A percentile compares a stretch with the other conserved stretches of the same genome.
Conservation (phyloP, 2,113 vertebrate species). For the Dryoscopus gambensis region DNA sequence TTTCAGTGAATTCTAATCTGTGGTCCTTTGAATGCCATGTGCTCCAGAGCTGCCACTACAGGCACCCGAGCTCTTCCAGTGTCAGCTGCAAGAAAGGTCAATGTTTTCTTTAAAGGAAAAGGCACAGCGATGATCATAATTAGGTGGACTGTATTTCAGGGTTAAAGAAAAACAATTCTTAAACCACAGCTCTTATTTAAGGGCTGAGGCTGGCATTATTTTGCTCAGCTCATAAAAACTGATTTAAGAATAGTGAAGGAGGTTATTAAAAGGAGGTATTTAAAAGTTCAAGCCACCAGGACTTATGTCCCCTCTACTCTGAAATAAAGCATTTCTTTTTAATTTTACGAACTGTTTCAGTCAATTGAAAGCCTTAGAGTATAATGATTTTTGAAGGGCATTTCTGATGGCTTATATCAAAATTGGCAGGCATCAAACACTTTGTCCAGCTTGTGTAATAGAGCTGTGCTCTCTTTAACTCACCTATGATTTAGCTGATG, state of each 20-base stretch:
- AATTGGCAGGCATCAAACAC: neutral
- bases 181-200: constrained; percentile 44
- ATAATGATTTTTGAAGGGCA: constrained; percentile 32
- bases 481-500: neutral
- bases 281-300: constrained; percentile 49
- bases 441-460: constrained; percentile 7
- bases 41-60: constrained; percentile 15
- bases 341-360: constrained; percentile 51
- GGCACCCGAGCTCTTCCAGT: neutral
- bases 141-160: constrained; percentile 30
- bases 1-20: constrained; percentile 33
- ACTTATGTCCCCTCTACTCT: constrained; percentile 13
- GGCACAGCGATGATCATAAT: constrained; percentile 48
- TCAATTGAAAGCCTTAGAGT: constrained; percentile 31
- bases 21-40: constrained; percentile 2
- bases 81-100: constrained; percentile 46
- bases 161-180: constrained; percentile 49
- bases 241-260: constrained; percentile 23
- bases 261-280: constrained; percentile 50
- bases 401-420: constrained; percentile 38
- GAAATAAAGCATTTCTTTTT: constrained; percentile 38
- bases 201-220: constrained; percentile 17
- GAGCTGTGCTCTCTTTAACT: neutral
- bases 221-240: constrained; percentile 21
- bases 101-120: constrained; percentile 58